Base-by-base conservation (phyloP, 2,888 invertebrate genomes). In the Cryptophagus acutangulus region DNA sequence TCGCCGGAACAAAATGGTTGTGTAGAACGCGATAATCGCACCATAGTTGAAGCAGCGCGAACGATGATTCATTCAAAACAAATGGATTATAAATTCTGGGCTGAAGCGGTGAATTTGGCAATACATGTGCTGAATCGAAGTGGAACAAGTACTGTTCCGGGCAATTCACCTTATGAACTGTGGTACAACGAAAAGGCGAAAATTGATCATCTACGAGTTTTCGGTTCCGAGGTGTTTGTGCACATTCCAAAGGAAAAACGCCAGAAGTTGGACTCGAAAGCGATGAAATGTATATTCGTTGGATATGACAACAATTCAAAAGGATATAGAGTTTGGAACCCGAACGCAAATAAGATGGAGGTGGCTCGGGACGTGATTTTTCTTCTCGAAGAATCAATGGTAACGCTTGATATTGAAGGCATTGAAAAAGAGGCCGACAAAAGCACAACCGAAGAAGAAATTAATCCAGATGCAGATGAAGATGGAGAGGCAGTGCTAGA, bases 281-380 rank as follows among this genome's bases (percentile, higher is more conserved):
- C 34, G 17, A 29, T 36, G 10, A 48, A 48, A 40, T 6, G 42
- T 2, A 38, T 45, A 8, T 33, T 47, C n/a, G 47, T 41, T 9
- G 47, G 50, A 16, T 55, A 54, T 34, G 40, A 45, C 30, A 24
- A 18, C 13, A 20, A 40, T 3, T 33, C 34, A 18, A 36, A 36
- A 16, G 54, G 55, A 24, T 61, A 59, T 39, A 16, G 52, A 18
- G 34, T 59, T 5, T 58, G 41, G 35, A 44, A 50, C 33, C 47
- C 46, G 5, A 30, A 30, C 3, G 41, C 40, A 1, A 48, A 39
- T 20, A 54, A 48, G 33, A 46, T 57, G 9, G 46, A 35, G 2
- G 43, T 54, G n/a, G 49, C 50, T 9, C 45, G 48, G 30, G 43
- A 57, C 41, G 55, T 60, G 2, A 40, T 36, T 2, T 54, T 58